A percentile compares a stretch with the other conserved stretches of the same genome.
phyloP scores from a whole-genome alignment of 2,797 vertebrate species.

The Gadopsis bispinosus region DNA sequence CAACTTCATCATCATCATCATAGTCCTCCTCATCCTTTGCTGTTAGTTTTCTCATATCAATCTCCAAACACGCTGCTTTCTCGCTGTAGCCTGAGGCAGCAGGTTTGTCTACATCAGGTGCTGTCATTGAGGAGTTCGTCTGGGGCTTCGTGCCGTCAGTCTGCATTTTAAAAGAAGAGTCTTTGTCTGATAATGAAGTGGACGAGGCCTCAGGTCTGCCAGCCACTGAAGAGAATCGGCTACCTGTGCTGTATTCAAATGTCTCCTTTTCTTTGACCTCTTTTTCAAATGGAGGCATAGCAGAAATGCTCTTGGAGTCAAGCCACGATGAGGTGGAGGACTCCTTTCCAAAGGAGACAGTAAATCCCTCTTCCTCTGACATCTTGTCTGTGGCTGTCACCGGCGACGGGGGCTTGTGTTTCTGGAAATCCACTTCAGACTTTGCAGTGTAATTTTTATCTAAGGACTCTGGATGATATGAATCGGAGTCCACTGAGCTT shows the following conservation, averaged over 20 bases:
- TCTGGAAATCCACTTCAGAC: slow-evolving; percentile 47
- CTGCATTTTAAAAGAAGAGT: slow-evolving; percentile 49
- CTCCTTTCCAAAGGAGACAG: slow-evolving; percentile 46
- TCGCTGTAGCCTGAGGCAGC: slow-evolving; percentile 65
- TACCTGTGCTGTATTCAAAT: slow-evolving; percentile 73
- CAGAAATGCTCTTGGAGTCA: slow-evolving; percentile 46
- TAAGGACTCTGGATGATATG: slow-evolving; percentile 73
- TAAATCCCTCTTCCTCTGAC: slow-evolving; percentile 56
- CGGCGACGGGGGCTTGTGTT: slow-evolving; percentile 13
- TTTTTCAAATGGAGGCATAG: slow-evolving; percentile 54
- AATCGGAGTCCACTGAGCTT: slow-evolving; percentile 82
- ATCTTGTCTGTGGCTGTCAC: slow-evolving; percentile 16
- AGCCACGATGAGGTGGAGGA: slow-evolving; percentile 43
- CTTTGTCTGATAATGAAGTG: slow-evolving; percentile 68
- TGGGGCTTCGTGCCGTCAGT: slow-evolving; percentile 21
- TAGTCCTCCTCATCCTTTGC: slow-evolving; percentile 85
- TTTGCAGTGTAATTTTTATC: slow-evolving; percentile 70
- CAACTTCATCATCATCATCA: slow-evolving; percentile 80
- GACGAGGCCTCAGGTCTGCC: slow-evolving; percentile 71
- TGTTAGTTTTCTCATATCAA: slow-evolving; percentile 82
- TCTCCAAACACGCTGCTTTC: slow-evolving; percentile 77
- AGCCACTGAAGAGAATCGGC: slow-evolving; percentile 79
- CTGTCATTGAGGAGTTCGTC: slow-evolving; percentile 18
- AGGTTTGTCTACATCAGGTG: slow-evolving; percentile 39
- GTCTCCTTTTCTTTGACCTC: slow-evolving; percentile 59